Percentiles rank a stretch among this genome's conserved stretches.
phyloP scores from a whole-genome alignment of 2,888 invertebrate species.

The Sacculina carcini region DNA sequence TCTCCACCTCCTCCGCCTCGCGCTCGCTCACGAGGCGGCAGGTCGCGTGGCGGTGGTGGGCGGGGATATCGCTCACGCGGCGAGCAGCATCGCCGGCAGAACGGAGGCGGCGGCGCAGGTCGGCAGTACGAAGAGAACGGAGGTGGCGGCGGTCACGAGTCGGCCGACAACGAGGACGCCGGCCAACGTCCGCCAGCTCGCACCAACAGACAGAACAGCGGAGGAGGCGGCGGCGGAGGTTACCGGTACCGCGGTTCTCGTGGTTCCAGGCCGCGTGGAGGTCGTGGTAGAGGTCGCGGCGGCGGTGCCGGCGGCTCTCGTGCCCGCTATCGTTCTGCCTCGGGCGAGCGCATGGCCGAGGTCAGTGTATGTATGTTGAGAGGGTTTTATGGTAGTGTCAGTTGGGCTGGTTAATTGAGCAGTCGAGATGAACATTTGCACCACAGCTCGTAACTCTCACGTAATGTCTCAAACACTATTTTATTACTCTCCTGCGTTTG shows the following conservation, averaged over 20 bases:
- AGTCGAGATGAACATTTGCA: too few relatives aligned
- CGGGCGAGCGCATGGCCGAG: neutral
- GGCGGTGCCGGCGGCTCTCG: constrained; percentile 9
- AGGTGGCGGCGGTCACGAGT: neutral
- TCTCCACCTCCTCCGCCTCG: neutral
- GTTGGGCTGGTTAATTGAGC: too few relatives aligned
- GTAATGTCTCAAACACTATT: too few relatives aligned
- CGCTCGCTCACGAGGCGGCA: constrained; percentile 10
- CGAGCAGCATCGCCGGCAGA: constrained; percentile 10
- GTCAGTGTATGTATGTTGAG: neutral
- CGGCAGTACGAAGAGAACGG: neutral
- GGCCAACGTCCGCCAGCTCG: neutral
- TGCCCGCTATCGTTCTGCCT: neutral
- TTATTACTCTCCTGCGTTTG: too few relatives aligned
- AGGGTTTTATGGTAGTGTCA: too few relatives aligned
- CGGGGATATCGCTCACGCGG: constrained; percentile 6
- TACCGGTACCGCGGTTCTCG: neutral
- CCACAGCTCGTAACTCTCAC: too few relatives aligned
- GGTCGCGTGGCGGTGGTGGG: constrained; percentile 10
- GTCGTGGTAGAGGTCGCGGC: constrained; percentile 12
- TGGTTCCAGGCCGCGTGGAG: constrained; percentile 8
- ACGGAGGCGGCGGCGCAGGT: constrained; percentile 9
- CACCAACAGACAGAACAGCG: too few relatives aligned
- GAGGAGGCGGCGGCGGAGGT: neutral
- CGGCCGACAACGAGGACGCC: neutral